Base-by-base conservation (phyloP, 2,113 vertebrate species). In the Nettapus auritus region DNA sequence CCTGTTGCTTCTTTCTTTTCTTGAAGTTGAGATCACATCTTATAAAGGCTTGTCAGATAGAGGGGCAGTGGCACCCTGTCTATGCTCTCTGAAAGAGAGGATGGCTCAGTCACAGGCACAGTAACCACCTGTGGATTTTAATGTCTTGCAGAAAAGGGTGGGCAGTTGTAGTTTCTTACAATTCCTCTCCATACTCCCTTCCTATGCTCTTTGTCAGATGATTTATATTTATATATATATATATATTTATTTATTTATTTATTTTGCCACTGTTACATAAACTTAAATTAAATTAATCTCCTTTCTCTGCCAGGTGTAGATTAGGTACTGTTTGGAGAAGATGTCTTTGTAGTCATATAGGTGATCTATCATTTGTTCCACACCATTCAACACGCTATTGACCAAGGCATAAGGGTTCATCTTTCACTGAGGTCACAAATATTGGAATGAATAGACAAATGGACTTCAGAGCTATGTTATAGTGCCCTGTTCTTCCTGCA, bases 331-430 rank as follows among this genome's bases (percentile, higher is more conserved):
- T 55, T 64, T 68, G n/a, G 16, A 76, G 68, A 70, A 66, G 69
- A 56, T 73, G 56, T 23, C 9, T 78, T 75, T 71, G 57, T 31
- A 86, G 42, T 69, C 80, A 31, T 56, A n/a, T 33, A 70, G 55
- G 63, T 83, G 31, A 70, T 92, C 40, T 95, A 38, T 70, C 67
- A 91, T 62, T 88, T 86, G 80, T 92, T 94, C 36, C 28, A 57
- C 52, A 56, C 19, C 31, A 40, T 81, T 83, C 82, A 88, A n/a
- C n/a, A 33, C 12, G 73, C 62, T 71, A 42, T 63, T 93, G 82
- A 88, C 36, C 36, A 69, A 34, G 68, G 25, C 55, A 50, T 55
- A 83, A 74, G 44, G 46, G 52, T 90, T 89, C 38, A 20, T 60
- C 21, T 75, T 88, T 66, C 23, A 42, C 34, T 59, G 50, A 86